These are phyloP conservation scores for Neodiprion virginianus DNA, from an alignment of 1,140 invertebrate genomes.

Conservation along the genomic window DNA sequence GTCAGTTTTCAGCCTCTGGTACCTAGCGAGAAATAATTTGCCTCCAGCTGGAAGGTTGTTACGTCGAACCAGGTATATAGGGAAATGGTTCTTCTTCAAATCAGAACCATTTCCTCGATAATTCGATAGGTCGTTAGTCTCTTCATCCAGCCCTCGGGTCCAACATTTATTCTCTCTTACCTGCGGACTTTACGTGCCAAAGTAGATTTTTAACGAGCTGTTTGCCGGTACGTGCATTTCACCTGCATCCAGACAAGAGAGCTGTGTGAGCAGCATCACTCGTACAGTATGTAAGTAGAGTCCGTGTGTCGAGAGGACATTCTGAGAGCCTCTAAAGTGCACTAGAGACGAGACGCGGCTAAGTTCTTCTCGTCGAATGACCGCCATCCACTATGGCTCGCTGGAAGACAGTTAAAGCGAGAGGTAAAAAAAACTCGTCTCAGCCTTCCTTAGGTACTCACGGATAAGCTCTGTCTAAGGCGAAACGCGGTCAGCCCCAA, in stretches of 20 bases:
- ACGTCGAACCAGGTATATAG: no score
- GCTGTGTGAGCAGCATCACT: constrained; percentile 20
- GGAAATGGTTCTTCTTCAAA: background rate
- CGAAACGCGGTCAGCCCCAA: background rate
- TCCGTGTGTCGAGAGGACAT: constrained; percentile 34
- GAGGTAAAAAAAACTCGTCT: background rate
- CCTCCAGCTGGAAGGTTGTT: no score
- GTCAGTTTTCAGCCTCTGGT: background rate
- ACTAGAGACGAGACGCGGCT: constrained; percentile 34
- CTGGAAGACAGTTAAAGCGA: background rate
- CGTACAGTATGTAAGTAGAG: background rate
- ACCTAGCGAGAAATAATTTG: background rate
- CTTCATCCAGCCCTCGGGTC: background rate
- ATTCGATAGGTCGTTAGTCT: constrained; percentile 5
- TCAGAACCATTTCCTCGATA: background rate
- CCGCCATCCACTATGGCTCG: background rate
- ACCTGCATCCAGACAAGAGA: constrained; percentile 33
- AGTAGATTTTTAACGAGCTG: constrained; percentile 44
- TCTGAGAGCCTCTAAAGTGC: constrained; percentile 38
- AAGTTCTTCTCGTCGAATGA: constrained; percentile 19
- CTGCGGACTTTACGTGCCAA: constrained; percentile 28
- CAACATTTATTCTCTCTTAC: background rate
- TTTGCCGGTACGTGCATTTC: constrained; percentile 36
- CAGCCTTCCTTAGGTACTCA: background rate
- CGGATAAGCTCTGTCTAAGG: background rate